Evolutionary conservation across 2,888 invertebrate genomes (phyloP), one percentile per base, ranked within the genome.

Genomic region (Phengaris alcon): DNA sequence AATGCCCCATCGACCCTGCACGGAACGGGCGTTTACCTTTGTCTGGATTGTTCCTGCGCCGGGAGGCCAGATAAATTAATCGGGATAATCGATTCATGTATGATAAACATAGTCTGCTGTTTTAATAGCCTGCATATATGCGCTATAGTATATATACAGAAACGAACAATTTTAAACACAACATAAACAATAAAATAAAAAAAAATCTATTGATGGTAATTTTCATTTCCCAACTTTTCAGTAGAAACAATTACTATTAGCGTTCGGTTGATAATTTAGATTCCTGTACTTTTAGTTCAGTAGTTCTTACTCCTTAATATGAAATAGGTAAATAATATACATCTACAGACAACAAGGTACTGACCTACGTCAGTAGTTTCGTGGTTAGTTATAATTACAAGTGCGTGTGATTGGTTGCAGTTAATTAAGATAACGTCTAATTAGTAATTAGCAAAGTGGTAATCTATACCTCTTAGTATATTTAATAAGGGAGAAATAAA

Each of bases 21-120:
- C 76, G 55, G 75, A 80, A 77, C 81, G 84, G 82, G 76, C 82
- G 75, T 83, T 83, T 82, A 84, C 82, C 82, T 81, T 68, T 76
- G 80, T 82, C 80, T 80, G 79, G 82, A 82, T 77, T 77, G 76
- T 80, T 82, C 80, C 77, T 76, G 76, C 76, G 76, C 76, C 77
- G 70, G 22, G 22, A 22, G 22, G 73, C 75, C 76, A 79, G 77
- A 81, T 15, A 80, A 82, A 80, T 80, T 80, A 81, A 75, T 76
- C 74, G 73, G 73, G 44, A 78, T 77, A 74, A 78, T 77, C 75
- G 55, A 77, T 82, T 78, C 73, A 79, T 82, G 76, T 81, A 79
- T 76, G 77, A 77, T 78, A 81, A 81, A 79, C 80, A 78, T 52
- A 13, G 72, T 54, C 72, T 72, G 72, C 22, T 72, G 72, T 54